Conservation (phyloP, 2,113 vertebrate genomes). For the Eulemur rufifrons region DNA sequence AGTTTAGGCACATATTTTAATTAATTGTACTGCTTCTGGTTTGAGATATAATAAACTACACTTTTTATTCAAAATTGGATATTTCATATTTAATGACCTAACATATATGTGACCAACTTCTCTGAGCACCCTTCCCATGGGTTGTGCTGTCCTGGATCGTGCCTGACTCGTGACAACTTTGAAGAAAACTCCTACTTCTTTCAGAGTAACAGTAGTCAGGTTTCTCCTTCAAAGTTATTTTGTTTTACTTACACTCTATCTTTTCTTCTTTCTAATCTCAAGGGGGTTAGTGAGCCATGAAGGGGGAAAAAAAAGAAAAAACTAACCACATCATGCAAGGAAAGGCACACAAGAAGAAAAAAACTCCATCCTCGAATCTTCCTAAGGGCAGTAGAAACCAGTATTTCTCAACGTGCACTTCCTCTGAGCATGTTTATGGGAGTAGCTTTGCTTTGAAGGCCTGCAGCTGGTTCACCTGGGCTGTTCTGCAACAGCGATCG, state of each 20-base stretch:
- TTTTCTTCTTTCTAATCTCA: background rate
- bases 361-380: background rate
- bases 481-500: background rate
- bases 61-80: no score
- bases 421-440: fast-evolving
- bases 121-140: background rate
- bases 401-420: background rate
- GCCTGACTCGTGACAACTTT: background rate
- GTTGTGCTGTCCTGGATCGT: background rate
- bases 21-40: no score
- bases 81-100: no score
- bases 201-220: background rate
- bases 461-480: background rate
- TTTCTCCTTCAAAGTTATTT: background rate
- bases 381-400: background rate
- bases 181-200: background rate
- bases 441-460: background rate
- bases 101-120: background rate
- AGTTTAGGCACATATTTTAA: no score
- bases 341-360: background rate
- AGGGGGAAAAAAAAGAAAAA: background rate
- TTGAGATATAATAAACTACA: no score
- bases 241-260: background rate
- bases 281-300: background rate
- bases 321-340: background rate